Evolutionary conservation across 2,888 invertebrate genomes (phyloP).

Genomic region (Fabriciana adippe): DNA sequence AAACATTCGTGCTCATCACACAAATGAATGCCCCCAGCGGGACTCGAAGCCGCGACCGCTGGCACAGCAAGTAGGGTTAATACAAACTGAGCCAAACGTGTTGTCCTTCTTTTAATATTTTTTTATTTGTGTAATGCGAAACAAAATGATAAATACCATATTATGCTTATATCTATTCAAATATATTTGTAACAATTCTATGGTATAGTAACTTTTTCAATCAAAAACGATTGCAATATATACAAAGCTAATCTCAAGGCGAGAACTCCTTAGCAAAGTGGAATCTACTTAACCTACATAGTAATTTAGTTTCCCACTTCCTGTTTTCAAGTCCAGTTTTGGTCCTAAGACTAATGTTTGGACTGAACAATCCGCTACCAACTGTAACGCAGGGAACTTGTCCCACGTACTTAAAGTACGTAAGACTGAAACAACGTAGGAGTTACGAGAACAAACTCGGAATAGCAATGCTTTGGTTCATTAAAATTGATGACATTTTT

Average conservation of each 20-base stretch:
- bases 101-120: no score
- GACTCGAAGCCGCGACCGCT: no score
- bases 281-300: not conserved
- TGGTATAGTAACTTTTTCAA: no score
- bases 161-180: no score
- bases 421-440: not conserved
- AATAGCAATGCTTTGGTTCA: slow-evolving; percentile 3
- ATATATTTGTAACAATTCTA: no score
- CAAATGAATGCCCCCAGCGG: no score
- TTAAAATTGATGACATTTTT: not conserved
- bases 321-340: slow-evolving; percentile 9
- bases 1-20: no score
- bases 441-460: slow-evolving; percentile 11
- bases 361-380: slow-evolving; percentile 16
- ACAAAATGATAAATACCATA: no score
- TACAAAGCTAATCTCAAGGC: not conserved
- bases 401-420: slow-evolving; percentile 1
- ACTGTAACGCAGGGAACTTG: slow-evolving; percentile 19
- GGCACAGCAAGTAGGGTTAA: no score
- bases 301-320: slow-evolving; percentile 12
- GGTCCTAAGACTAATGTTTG: slow-evolving; percentile 21
- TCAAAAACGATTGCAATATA: not conserved
- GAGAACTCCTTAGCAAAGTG: not conserved
- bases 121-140: no score
- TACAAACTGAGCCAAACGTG: no score